These are phyloP conservation scores for Drosophila sucinea DNA, from an alignment of 1,140 invertebrate species.

Conservation along the genomic window DNA sequence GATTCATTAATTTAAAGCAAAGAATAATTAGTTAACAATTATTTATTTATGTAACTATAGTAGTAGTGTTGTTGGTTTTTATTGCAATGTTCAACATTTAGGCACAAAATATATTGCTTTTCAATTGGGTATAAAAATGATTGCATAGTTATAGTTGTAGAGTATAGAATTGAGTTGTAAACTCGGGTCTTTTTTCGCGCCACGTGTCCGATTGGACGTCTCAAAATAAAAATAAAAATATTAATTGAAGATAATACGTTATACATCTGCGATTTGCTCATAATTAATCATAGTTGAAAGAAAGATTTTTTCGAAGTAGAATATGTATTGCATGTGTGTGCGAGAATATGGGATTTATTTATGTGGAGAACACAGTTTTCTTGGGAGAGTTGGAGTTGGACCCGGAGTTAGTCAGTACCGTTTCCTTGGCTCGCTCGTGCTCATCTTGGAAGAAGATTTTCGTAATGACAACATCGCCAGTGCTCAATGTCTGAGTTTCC, in stretches of 20 bases:
- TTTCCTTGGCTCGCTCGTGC: slow-evolving; percentile 85
- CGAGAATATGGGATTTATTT: slow-evolving; percentile 32
- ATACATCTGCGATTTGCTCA: slow-evolving; percentile 55
- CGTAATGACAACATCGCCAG: slow-evolving; percentile 96
- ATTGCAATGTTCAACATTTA: slow-evolving; percentile 81
- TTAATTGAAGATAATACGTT: slow-evolving; percentile 55
- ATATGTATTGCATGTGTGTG: background rate
- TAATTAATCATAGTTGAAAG: slow-evolving; percentile 63
- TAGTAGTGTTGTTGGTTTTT: slow-evolving; percentile 52
- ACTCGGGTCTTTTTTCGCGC: slow-evolving; percentile 37
- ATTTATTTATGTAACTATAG: slow-evolving; percentile 57
- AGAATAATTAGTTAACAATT: slow-evolving; percentile 44
- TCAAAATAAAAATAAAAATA: slow-evolving; percentile 40
- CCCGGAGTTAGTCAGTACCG: slow-evolving; percentile 76
- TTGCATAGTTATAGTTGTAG: slow-evolving; percentile 51
- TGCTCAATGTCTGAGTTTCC: slow-evolving; percentile 93
- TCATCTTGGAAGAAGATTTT: slow-evolving; percentile 93
- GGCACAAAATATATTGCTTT: slow-evolving; percentile 80
- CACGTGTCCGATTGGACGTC: background rate
- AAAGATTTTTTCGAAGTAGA: slow-evolving; percentile 31
- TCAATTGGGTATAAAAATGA: slow-evolving; percentile 55
- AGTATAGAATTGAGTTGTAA: slow-evolving; percentile 38
- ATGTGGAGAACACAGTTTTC: slow-evolving; percentile 62
- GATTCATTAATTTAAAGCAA: slow-evolving; percentile 45
- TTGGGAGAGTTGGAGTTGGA: slow-evolving; percentile 83